Conservation (phyloP, 1,140 invertebrate species). For the Aphidius gifuensis region DNA sequence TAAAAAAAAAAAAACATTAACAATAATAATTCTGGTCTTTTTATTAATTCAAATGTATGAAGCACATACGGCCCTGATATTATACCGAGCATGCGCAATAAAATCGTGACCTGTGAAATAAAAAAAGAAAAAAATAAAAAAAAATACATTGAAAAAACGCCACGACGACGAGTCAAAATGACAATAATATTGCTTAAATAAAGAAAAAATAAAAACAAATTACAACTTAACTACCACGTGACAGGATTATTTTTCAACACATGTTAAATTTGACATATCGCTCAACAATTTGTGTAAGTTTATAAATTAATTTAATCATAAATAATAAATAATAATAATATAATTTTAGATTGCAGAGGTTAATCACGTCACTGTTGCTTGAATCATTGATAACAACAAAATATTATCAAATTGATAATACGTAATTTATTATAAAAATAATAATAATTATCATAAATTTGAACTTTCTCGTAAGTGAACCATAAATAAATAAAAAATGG, state of each 20-base stretch:
- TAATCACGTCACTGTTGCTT: neutral
- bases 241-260: too few relatives aligned
- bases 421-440: too few relatives aligned
- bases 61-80: neutral
- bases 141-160: neutral
- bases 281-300: neutral
- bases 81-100: neutral
- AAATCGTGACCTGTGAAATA: too few relatives aligned
- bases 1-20: too few relatives aligned
- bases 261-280: neutral
- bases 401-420: neutral
- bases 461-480: neutral
- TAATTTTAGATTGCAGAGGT: too few relatives aligned
- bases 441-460: neutral
- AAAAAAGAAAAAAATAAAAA: too few relatives aligned
- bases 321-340: neutral
- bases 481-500: conserved; percentile 51
- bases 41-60: too few relatives aligned
- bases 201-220: neutral
- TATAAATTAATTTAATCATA: neutral
- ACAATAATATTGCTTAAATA: neutral
- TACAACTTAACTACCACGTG: neutral
- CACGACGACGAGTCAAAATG: conserved; percentile 12
- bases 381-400: neutral
- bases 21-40: too few relatives aligned